Conservation (phyloP, 1,140 invertebrate species). For the Magallana angulata region DNA sequence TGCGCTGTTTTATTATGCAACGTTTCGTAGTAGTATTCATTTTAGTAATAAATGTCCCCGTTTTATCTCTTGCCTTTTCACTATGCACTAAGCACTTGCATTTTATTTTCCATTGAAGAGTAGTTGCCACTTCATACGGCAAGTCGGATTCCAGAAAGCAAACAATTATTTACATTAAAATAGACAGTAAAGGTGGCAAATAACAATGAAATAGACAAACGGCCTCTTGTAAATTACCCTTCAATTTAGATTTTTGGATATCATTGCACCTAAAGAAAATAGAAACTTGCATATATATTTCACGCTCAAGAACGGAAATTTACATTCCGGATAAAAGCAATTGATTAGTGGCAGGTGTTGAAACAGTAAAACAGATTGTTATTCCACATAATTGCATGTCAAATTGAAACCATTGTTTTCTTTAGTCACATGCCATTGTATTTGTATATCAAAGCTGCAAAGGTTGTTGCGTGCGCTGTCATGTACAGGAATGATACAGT, state of each 20-base stretch:
- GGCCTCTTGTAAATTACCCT: not conserved
- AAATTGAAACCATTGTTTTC: not conserved
- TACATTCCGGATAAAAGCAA: conserved; percentile 21
- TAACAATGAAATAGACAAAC: not conserved
- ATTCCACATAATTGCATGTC: conserved; percentile 7
- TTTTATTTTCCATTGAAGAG: not conserved
- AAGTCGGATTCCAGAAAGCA: not conserved
- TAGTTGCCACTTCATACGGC: not conserved
- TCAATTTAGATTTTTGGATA: conserved; percentile 23
- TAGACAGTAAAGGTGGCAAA: not conserved
- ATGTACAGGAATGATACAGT: too few species aligned
- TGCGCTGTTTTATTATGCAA: too few species aligned
- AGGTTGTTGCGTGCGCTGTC: too few species aligned
- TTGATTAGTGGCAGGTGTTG: conserved; percentile 30
- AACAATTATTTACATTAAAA: conserved; percentile 7
- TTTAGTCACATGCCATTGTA: too few species aligned
- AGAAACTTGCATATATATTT: conserved; percentile 3
- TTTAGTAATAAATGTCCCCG: too few species aligned
- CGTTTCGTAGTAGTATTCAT: too few species aligned
- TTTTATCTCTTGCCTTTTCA: too few species aligned
- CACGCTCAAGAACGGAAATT: not conserved
- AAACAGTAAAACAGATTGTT: conserved; percentile 21
- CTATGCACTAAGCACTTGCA: not conserved
- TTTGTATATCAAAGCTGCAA: too few species aligned
- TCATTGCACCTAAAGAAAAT: not conserved